These are phyloP conservation scores for Agriopis leucophaearia DNA, from an alignment of 2,888 invertebrate species.

Conservation along the genomic window DNA sequence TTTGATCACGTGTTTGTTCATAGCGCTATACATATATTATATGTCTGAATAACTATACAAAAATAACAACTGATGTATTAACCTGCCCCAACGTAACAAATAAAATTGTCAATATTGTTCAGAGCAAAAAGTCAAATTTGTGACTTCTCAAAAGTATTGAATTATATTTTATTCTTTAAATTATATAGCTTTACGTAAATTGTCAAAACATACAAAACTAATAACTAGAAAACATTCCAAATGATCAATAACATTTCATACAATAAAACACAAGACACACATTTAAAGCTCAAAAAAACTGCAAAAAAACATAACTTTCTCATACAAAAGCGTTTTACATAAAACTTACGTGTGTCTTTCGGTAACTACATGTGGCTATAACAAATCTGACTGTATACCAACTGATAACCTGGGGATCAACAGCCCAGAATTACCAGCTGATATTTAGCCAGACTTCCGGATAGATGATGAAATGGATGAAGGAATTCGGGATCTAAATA, in stretches of 20 bases:
- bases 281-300: constrained; percentile 53
- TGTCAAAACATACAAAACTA: neutral
- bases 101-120: neutral
- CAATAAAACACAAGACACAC: constrained; percentile 54
- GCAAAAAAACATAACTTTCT: constrained; percentile 36
- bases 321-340: constrained; percentile 53
- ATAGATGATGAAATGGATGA: constrained; percentile 5
- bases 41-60: too few relatives aligned
- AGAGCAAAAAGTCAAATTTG: neutral
- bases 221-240: constrained; percentile 11
- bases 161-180: neutral
- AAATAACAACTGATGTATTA: too few relatives aligned
- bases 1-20: too few relatives aligned
- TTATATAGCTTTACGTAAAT: neutral
- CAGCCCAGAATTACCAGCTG: constrained; percentile 99
- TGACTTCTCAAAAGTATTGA: neutral
- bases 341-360: constrained; percentile 70
- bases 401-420: constrained; percentile 93
- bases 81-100: neutral
- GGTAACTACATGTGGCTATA: constrained; percentile 53
- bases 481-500: constrained; percentile 9
- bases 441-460: constrained; percentile 91
- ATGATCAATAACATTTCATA: constrained; percentile 6
- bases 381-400: constrained; percentile 89
- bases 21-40: too few relatives aligned